A percentile compares a stretch with the other conserved stretches of the same genome.
Evolutionary conservation across 2,888 invertebrate genomes (phyloP).

Genomic region (Dynastes grantii): DNA sequence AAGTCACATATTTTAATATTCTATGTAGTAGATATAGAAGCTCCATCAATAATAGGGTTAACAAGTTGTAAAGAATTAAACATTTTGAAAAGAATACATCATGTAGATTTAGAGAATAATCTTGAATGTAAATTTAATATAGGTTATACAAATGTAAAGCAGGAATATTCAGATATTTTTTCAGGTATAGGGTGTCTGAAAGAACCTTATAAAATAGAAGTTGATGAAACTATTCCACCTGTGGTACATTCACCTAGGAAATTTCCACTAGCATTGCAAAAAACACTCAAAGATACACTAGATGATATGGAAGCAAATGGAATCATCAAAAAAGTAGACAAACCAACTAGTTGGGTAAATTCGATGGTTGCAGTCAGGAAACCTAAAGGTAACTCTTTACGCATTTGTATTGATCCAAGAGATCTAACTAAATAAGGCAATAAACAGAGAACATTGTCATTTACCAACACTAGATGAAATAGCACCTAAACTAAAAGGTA

Average conservation of each 20-base stretch:
- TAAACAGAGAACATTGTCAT: constrained; percentile 21
- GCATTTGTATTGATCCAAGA: constrained; percentile 52
- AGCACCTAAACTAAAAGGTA: neutral
- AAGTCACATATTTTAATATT: no score
- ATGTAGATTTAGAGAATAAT: neutral
- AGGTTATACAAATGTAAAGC: constrained; percentile 26
- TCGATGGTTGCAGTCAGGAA: constrained; percentile 43
- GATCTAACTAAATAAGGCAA: constrained; percentile 54
- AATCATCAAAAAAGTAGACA: constrained; percentile 47
- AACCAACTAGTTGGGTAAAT: constrained; percentile 49
- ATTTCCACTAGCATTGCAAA: constrained; percentile 36
- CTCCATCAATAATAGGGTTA: no score
- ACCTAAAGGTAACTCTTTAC: constrained; percentile 12
- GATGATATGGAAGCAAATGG: constrained; percentile 41
- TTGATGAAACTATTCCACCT: constrained; percentile 27
- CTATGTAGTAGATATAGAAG: no score
- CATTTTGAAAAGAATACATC: no score
- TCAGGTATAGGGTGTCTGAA: constrained; percentile 41
- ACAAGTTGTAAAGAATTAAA: no score
- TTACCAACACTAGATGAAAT: constrained; percentile 11
- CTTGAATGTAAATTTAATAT: constrained; percentile 13
- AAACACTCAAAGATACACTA: constrained; percentile 45
- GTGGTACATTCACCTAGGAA: constrained; percentile 48
- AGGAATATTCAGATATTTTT: constrained; percentile 16
- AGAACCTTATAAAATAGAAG: constrained; percentile 49